Percentiles rank a stretch among this genome's conserved stretches.
These are phyloP conservation scores for Proteles cristata DNA, from an alignment of 2,113 vertebrate genomes.

Conservation along the genomic window DNA sequence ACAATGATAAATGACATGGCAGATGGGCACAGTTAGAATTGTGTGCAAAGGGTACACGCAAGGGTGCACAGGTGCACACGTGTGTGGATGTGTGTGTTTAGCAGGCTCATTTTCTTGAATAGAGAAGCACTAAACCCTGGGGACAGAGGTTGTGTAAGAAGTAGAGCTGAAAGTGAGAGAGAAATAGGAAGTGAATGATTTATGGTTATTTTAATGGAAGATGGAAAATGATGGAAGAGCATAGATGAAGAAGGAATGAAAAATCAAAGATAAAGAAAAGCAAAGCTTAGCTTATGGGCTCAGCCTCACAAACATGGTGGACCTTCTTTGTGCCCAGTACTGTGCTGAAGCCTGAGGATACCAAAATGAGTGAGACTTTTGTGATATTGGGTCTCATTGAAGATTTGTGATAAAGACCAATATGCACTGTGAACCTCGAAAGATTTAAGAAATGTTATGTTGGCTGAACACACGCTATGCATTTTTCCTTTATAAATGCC, in stretches of 20 bases:
- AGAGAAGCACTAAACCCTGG: conserved; percentile 1
- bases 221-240: conserved; percentile 12
- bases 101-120: conserved; percentile 38
- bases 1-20: background rate
- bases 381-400: background rate
- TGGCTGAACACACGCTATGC: background rate
- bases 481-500: background rate
- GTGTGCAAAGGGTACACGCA: background rate
- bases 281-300: background rate
- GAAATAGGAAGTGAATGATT: conserved; percentile 7
- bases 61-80: background rate
- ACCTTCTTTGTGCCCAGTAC: background rate
- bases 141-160: conserved; percentile 56
- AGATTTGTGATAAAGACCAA: background rate
- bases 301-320: background rate
- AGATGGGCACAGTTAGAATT: background rate
- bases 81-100: background rate
- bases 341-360: background rate
- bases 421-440: background rate
- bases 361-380: background rate
- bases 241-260: background rate
- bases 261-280: background rate
- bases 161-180: conserved; percentile 17
- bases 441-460: background rate
- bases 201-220: conserved; percentile 55